Base-by-base conservation (phyloP, 2,888 invertebrate genomes). In the Sinelater perroti region DNA sequence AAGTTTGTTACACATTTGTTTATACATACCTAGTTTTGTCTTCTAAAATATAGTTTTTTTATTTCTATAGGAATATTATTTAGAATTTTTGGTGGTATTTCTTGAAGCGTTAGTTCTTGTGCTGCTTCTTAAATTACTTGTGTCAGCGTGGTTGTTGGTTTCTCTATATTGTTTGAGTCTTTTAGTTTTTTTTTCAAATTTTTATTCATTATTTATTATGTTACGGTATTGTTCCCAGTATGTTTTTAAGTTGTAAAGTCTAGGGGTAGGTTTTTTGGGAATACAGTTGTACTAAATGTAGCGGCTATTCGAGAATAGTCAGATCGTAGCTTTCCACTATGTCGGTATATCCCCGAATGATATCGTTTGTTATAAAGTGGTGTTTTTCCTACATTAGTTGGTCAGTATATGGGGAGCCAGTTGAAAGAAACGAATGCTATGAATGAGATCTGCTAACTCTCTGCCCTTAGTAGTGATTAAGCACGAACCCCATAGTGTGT, bases 131-230 rank as follows among this genome's bases (percentile, higher is more conserved):
- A n/a, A 4, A 21, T 20, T 21, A 21, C 1, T 40, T 11, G 6
- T 6, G 3, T 40, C 5, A 40, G 13, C 13, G 13, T 21, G 1
- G 1, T 11, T 2, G 38, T 40, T 21, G 36, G 17, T 36, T 36
- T 7, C 33, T 33, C 2, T 36, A 36, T 36, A 10, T 17, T 10
- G 3, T 36, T 14, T 21, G 21, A 8, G 2, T 40, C 38, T 11
- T 40, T 40, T 20, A 21, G 38, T 11, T 24, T 10, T 21, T 13
- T 13, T 40, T 13, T 40, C 21, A 40, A 40, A 21, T 40, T 21
- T 2, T 13, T 40, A 11, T 18, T 36, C 7, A n/a, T 33, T 16
- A 8, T 13, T 33, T 33, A 33, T 13, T 10, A 13, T 33, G 14
- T 10, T 33, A 6, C 33, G 33, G 10, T 33, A 33, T 2, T 10